These are phyloP conservation scores for Kryptolebias marmoratus DNA, from an alignment of 2,113 vertebrate genomes.

Conservation along the genomic window DNA sequence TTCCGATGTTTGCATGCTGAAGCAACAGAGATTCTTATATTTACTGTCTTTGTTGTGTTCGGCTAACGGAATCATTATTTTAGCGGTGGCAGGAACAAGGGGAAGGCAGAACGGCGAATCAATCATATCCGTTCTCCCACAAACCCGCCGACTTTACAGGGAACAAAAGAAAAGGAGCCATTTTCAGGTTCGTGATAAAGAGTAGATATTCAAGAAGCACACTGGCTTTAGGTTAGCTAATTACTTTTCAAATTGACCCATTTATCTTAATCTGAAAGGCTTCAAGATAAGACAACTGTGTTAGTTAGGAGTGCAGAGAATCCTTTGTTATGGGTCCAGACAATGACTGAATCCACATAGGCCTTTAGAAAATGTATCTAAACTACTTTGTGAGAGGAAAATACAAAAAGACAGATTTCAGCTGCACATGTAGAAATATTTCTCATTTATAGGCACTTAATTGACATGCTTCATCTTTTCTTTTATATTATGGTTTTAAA, in stretches of 20 bases:
- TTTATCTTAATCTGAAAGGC: constrained; percentile 73
- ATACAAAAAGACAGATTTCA: constrained; percentile 14
- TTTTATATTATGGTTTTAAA: no score
- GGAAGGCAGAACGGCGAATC: constrained; percentile 47
- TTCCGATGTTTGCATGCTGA: constrained; percentile 34
- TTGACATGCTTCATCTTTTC: background rate
- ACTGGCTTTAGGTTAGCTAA: constrained; percentile 52
- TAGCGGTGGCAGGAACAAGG: constrained; percentile 53
- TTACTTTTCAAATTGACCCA: constrained; percentile 72
- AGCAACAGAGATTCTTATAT: constrained; percentile 33
- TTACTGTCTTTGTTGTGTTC: constrained; percentile 28
- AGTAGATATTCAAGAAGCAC: constrained; percentile 39
- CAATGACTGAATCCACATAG: constrained; percentile 31
- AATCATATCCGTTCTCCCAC: constrained; percentile 77
- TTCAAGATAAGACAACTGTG: constrained; percentile 48
- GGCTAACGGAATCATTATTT: constrained; percentile 23
- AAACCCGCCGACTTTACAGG: constrained; percentile 48
- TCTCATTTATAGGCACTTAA: background rate
- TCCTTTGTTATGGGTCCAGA: constrained; percentile 45
- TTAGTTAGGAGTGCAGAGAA: constrained; percentile 30
- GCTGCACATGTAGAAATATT: background rate
- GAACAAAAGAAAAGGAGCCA: constrained; percentile 57
- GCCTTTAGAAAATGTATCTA: constrained; percentile 12
- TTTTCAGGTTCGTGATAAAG: constrained; percentile 56
- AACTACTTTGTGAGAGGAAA: background rate